Evolutionary conservation across 2,113 vertebrate species (phyloP).

Genomic region (Amphiprion ocellaris): DNA sequence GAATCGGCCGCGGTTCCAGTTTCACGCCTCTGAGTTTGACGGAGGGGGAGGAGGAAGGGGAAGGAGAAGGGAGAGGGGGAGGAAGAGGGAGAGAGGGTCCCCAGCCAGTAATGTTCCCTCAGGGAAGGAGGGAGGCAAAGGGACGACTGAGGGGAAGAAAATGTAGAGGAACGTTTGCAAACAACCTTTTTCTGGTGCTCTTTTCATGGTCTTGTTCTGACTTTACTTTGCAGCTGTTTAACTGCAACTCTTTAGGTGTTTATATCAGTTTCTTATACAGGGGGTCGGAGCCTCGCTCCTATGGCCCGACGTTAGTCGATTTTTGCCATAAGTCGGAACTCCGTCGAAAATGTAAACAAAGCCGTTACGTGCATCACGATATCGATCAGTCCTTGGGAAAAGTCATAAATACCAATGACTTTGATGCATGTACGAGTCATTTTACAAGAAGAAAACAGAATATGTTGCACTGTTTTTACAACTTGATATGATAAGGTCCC

Average conservation of each 20-base stretch:
- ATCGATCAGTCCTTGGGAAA: too few relatives aligned
- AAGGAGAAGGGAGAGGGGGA: slow-evolving; percentile 23
- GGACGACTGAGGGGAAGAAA: slow-evolving; percentile 58
- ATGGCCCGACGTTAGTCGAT: too few relatives aligned
- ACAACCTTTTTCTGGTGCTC: slow-evolving; percentile 6
- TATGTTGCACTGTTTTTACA: too few relatives aligned
- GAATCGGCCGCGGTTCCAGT: slow-evolving; percentile 84
- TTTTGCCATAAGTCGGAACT: too few relatives aligned
- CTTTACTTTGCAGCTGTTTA: background rate
- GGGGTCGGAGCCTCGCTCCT: too few relatives aligned
- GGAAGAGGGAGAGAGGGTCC: slow-evolving; percentile 69
- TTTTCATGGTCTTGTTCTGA: background rate
- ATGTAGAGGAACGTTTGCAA: slow-evolving; percentile 42
- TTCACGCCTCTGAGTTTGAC: slow-evolving; percentile 82
- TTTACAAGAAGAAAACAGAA: too few relatives aligned
- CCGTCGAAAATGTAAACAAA: too few relatives aligned
- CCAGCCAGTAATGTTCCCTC: slow-evolving; percentile 78
- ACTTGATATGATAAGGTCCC: too few relatives aligned
- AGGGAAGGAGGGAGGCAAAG: slow-evolving; percentile 53
- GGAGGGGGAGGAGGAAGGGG: slow-evolving; percentile 47
- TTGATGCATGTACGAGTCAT: too few relatives aligned
- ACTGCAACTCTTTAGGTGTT: background rate
- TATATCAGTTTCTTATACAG: too few relatives aligned
- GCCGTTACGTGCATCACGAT: too few relatives aligned
- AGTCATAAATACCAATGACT: too few relatives aligned